Conservation (phyloP, 2,113 vertebrate genomes). For the Ammodramus savannarum region DNA sequence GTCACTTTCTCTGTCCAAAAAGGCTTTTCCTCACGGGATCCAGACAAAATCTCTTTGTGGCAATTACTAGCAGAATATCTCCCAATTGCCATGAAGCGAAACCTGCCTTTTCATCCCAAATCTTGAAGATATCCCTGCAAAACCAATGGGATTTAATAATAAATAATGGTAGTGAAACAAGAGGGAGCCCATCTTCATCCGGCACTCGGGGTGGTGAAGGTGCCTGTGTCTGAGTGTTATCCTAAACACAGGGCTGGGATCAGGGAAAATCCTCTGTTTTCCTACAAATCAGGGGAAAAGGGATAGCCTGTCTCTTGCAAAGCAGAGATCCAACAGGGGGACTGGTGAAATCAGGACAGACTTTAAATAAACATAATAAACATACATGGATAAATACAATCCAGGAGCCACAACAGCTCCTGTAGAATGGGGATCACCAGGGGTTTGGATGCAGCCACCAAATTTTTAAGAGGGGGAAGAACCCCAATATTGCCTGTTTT, state of each 20-base stretch:
- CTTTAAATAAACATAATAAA: not conserved
- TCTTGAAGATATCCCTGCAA: not conserved
- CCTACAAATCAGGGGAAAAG: not conserved
- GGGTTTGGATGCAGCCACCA: not conserved
- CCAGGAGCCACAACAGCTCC: not conserved
- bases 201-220: accelerated
- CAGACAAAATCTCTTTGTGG: not conserved
- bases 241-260: accelerated
- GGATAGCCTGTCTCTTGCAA: not conserved
- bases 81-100: not conserved
- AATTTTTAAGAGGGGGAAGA: not conserved
- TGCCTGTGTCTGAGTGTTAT: not conserved
- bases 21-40: not conserved
- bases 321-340: accelerated
- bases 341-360: not conserved
- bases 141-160: not conserved
- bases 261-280: not conserved
- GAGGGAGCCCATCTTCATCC: not conserved
- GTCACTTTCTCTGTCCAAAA: not conserved
- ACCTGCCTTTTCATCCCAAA: not conserved
- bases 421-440: not conserved
- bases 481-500: not conserved
- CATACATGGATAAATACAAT: not conserved
- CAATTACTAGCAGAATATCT: not conserved
- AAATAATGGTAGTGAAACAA: not conserved